Evolutionary conservation across 2,113 vertebrate species (phyloP), one percentile per base, ranked within the genome.

Genomic region (Sisor rabdophorus): DNA sequence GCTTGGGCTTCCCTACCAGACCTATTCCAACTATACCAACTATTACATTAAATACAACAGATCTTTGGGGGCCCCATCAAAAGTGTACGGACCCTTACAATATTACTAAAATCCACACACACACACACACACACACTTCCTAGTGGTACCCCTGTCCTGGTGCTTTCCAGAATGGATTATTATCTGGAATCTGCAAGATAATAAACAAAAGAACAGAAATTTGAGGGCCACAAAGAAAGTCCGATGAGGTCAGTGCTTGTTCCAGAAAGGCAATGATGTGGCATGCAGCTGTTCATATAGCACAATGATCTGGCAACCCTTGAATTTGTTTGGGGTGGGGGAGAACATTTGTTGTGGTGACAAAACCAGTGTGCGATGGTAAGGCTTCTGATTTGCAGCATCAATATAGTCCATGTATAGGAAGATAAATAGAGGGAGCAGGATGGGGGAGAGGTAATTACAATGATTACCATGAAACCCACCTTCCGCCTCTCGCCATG

Each of bases 201-300:
- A 68, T n/a, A 52, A 54, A 20, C 48, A 28, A 71, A 56, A 11
- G 6, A 40, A 58, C 2, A 36, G 28, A 11, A 11, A 10, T 75
- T 32, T 70, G 44, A 70, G 56, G 47, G 65, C n/a, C 26, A 53
- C 26, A 48, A 40, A 56, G 32, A n/a, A 11, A 52, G 58, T 70
- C 74, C 58, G 59, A 69, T 78, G 70, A 81, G 47, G 71, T 78
- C 70, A 74, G 40, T 16, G 61, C 11, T 68, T 30, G 75, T 67
- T 80, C 61, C 67, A 55, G 56, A 50, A 24, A 67, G 64, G 24
- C 44, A 17, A 69, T 79, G 77, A 68, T 74, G 71, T 30, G 19
- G n/a, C 60, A 56, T 56, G 69, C 76, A 78, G 76, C 58, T 78
- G 76, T 78, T 65, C 48, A n/a, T 64, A 64, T 47, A 59, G 17